Evolutionary conservation across 2,797 vertebrate genomes (phyloP), one percentile per base, ranked within the genome.

Genomic region (Intellagama lesueurii): DNA sequence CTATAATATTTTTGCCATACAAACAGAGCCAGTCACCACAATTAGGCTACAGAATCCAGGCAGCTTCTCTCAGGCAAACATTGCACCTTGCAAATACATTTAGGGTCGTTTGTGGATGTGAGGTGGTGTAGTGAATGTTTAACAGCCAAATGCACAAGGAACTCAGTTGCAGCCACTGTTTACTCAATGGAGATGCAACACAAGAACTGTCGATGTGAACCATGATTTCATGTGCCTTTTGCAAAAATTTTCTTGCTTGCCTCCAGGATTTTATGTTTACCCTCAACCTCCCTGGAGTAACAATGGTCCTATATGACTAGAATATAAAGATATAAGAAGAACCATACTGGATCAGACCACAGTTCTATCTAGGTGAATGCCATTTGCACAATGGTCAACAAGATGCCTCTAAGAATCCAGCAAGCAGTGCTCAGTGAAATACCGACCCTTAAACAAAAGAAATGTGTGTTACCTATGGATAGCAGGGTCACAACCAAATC

Each of bases 41-140:
- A 89, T 60, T 80, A 35, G 28, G 0, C 0, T 83, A 5, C 0
- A 7, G 14, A 35, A 60, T 88, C 60, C 83, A 86, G 4, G 64
- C 52, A 87, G 72, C 78, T 89, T 30, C 60, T 84, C 81, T 32
- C 28, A 24, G 22, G 79, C 35, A 35, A 16, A 47, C 8, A 17
- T 49, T 90, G 78, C n/a, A 40, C 64, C 14, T 56, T 76, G 47
- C 72, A 78, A 91, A 92, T 12, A 83, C 16, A n/a, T 87, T 47
- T 84, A 30, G 8, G 32, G 40, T 6, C 32, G 24, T 69, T 69
- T 70, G 32, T n/a, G 26, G 32, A 52, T 56, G n/a, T 52, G 66
- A 72, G 32, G 32, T 7, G 16, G 8, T 44, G 24, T 32, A 3
- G 22, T 79, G 40, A 84, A 70, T n/a, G 9, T 56, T 84, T 28